These are phyloP conservation scores for Psophia crepitans DNA, from an alignment of 2,113 vertebrate genomes.

Conservation along the genomic window DNA sequence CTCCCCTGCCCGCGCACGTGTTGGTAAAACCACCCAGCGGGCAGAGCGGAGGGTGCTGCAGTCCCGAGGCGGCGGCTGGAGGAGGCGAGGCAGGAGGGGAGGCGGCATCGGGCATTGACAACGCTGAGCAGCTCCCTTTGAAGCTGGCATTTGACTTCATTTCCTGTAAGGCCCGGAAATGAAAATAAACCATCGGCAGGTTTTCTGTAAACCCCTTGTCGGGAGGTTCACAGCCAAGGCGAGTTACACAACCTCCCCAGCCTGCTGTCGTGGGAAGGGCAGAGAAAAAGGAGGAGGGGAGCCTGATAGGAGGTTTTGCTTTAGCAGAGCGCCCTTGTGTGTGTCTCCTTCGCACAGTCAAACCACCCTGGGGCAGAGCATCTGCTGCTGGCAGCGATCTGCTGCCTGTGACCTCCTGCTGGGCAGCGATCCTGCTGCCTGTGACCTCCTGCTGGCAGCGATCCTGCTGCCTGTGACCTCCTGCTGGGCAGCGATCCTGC, in stretches of 20 bases:
- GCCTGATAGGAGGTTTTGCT: neutral
- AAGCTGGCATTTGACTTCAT: neutral
- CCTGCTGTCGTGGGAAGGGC: neutral
- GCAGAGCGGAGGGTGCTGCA: accelerated
- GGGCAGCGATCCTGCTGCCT: neutral
- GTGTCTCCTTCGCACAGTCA: neutral
- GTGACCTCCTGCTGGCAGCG: too few species aligned
- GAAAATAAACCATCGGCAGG: neutral
- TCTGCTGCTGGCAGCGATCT: accelerated
- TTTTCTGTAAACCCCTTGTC: neutral
- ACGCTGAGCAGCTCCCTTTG: neutral
- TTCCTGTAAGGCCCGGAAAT: neutral
- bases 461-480: neutral
- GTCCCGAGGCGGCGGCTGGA: neutral
- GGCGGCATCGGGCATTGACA: accelerated
- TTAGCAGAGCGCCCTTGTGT: neutral
- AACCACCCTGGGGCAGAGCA: neutral
- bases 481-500: neutral
- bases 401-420: too few species aligned
- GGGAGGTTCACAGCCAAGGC: accelerated
- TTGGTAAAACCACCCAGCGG: neutral
- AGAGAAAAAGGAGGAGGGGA: neutral
- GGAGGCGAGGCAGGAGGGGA: neutral
- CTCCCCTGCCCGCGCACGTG: neutral
- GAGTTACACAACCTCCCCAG: neutral